Evolutionary conservation across 2,113 vertebrate genomes (phyloP), one percentile per base, ranked within the genome.

Genomic region (Triplophysa dalaica): DNA sequence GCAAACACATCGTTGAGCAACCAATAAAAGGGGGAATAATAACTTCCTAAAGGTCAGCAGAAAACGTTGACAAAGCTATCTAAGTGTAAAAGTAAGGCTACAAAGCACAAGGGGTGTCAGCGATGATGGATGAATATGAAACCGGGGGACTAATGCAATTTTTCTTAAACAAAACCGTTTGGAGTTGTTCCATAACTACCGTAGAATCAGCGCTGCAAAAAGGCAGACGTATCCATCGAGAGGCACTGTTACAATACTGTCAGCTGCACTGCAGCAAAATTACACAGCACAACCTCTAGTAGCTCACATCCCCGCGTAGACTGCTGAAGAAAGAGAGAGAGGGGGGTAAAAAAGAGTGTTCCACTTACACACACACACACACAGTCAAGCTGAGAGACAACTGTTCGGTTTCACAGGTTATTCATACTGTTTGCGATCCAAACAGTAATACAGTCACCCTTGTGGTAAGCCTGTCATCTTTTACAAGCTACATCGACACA

Each of bases 211-310:
- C 87, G 56, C 83, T 79, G 69, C 87, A 89, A 79, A 89, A 89
- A 83, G 41, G 75, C 85, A 86, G 88, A 89, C 88, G 89, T 87
- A 87, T 69, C 89, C 86, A 86, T 89, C 86, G 86, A 91, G 89
- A 79, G 89, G 87, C 90, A 48, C 91, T 91, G 93, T 93, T 93
- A 93, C 94, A 94, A 94, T 88, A 92, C 93, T 93, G 94, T 91
- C 91, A 95, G 93, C 95, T 96, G 96, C 95, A 96, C 93, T 96
- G 95, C 96, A 94, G 94, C 95, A 98, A 95, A 94, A 90, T 91
- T 92, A 89, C 90, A 91, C 90, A 89, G 90, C 90, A 90, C 85
- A 91, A 94, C 89, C 93, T 92, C 89, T 90, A 91, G 89, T 67
- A 84, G 80, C 81, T 82, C 86, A 87, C 86, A 87, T 83, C 77